These are phyloP conservation scores for Diuraphis noxia DNA, from an alignment of 1,140 invertebrate species.

Conservation along the genomic window DNA sequence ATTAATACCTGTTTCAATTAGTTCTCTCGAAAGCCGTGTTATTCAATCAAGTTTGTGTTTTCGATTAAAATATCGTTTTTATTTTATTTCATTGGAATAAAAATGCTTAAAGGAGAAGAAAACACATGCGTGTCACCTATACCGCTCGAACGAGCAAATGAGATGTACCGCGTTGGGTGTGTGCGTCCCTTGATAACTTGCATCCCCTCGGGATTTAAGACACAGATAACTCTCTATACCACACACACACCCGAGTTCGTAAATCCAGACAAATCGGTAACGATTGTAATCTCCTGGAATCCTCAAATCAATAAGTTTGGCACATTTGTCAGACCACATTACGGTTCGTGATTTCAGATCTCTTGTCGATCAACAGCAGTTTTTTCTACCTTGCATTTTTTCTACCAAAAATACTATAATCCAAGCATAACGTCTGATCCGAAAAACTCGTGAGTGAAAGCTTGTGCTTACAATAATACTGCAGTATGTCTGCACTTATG, in stretches of 20 bases:
- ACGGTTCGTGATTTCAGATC: conserved; percentile 22
- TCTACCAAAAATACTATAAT: not conserved
- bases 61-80: conserved; percentile 33
- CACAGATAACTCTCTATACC: not conserved
- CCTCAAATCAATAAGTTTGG: conserved; percentile 15
- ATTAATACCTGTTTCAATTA: not conserved
- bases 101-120: not conserved
- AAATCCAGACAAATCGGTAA: conserved; percentile 37
- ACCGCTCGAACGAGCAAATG: conserved; percentile 29
- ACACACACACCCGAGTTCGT: not conserved
- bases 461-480: not conserved
- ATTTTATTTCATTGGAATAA: not conserved
- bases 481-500: not conserved
- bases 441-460: not conserved
- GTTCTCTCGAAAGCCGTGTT: not conserved
- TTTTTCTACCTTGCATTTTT: conserved; percentile 2
- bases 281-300: conserved; percentile 42
- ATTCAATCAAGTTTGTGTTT: not conserved
- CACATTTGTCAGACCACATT: not conserved
- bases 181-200: conserved; percentile 38
- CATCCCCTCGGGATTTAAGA: conserved; percentile 32
- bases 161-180: not conserved
- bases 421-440: not conserved
- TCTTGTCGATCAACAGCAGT: not conserved
- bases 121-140: not conserved